These are phyloP conservation scores for Phaethornis superciliosus DNA, from an alignment of 2,113 vertebrate genomes.

Conservation along the genomic window DNA sequence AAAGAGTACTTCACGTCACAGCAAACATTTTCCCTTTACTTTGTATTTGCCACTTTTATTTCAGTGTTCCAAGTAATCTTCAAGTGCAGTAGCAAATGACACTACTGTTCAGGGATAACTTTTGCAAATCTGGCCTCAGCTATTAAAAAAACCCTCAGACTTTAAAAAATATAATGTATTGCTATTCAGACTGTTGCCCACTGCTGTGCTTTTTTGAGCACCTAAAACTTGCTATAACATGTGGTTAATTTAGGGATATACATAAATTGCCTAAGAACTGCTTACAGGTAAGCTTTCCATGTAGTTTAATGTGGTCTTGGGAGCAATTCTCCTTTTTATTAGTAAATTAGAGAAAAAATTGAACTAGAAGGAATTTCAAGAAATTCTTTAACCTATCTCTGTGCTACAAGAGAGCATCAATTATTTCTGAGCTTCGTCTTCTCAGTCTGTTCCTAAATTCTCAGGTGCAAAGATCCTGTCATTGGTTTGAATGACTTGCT, in stretches of 20 bases:
- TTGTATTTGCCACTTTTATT: neutral
- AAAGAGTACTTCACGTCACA: neutral
- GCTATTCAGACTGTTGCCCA: neutral
- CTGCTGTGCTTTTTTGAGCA: neutral
- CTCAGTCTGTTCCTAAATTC: slow-evolving; percentile 1
- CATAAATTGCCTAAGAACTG: neutral
- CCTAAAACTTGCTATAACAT: neutral
- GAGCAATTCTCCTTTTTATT: slow-evolving; percentile 10
- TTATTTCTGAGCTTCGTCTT: slow-evolving; percentile 33
- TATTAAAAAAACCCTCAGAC: neutral
- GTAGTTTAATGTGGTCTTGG: neutral
- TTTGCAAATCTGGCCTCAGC: neutral
- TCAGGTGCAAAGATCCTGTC: neutral
- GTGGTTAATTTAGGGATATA: neutral
- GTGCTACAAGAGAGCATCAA: neutral
- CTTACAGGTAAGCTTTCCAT: neutral
- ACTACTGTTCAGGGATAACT: neutral
- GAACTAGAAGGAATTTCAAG: slow-evolving; percentile 28
- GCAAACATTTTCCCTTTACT: neutral
- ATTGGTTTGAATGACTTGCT: neutral
- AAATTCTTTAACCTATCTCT: neutral
- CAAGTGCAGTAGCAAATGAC: neutral
- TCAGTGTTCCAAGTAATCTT: neutral
- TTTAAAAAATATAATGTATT: neutral
- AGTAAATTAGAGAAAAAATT: slow-evolving; percentile 9